These are phyloP conservation scores for Lanistes nyassanus DNA, from an alignment of 1,140 invertebrate genomes.

Conservation along the genomic window DNA sequence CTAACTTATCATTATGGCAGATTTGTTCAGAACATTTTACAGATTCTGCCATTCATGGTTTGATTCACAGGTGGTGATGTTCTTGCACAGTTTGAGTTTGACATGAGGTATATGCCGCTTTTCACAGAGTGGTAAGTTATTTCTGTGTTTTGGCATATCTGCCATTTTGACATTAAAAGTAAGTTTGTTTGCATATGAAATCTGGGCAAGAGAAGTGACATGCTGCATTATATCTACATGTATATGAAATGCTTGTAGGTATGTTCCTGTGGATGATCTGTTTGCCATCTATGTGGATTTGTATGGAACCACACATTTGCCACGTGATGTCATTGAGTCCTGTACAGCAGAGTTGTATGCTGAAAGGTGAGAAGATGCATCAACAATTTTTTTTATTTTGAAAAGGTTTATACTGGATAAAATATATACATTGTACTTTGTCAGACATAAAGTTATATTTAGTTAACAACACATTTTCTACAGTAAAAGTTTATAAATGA, in stretches of 20 bases:
- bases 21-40: no score
- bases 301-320: slow-evolving; percentile 46
- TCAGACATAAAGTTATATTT: background rate
- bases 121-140: slow-evolving; percentile 37
- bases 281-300: slow-evolving; percentile 53
- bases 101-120: slow-evolving; percentile 36
- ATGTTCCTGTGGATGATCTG: slow-evolving; percentile 55
- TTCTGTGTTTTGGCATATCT: background rate
- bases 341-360: slow-evolving; percentile 47
- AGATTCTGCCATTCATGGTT: background rate
- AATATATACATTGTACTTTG: background rate
- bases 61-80: slow-evolving; percentile 51
- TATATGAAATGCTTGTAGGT: slow-evolving; percentile 44
- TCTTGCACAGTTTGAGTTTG: slow-evolving; percentile 45
- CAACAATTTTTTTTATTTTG: background rate
- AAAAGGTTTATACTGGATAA: no score
- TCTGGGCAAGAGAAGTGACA: background rate
- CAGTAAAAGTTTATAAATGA: no score
- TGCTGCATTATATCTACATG: no score
- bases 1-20: no score
- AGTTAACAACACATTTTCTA: no score
- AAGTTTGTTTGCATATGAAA: background rate
- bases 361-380: slow-evolving; percentile 37
- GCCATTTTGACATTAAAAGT: background rate
- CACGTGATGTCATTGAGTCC: slow-evolving; percentile 39